Evolutionary conservation across 2,797 vertebrate genomes (phyloP), one percentile per base, ranked within the genome.

Genomic region (Enoplosus armatus): DNA sequence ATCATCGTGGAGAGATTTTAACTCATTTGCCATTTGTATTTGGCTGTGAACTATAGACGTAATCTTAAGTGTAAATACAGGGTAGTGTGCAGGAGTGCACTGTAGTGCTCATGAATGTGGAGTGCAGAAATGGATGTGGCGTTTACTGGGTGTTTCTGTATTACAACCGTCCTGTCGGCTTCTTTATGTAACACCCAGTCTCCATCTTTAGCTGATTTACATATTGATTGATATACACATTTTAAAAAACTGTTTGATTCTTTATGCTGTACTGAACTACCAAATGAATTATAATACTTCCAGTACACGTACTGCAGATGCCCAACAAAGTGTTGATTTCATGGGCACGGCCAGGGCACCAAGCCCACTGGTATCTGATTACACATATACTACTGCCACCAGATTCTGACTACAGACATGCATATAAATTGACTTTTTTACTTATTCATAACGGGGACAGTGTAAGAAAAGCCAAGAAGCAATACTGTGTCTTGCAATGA

Each of bases 1-100:
- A 11, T 72, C 48, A 37, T 58, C 73, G 39, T 64, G 47, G 9
- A 66, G 58, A 75, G 39, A 27, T 56, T 70, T 53, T 85, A 54
- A 80, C 79, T 79, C 81, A 76, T n/a, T 29, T 15, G 11, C 18
- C 51, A 26, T 74, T 87, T 72, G 39, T 82, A 59, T 72, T 68
- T 72, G 24, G 15, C 41, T 67, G 27, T 74, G 45, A 77, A 72
- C 67, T 59, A n/a, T n/a, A 53, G 50, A 37, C 60, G 45, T 56
- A n/a, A 35, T 24, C 35, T 60, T 39, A 31, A 65, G 50, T 72
- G 67, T 69, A 72, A 72, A 79, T 73, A 66, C 16, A 72, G 43
- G 29, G 22, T 53, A 45, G 51, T 47, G 48, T 31, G 15, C 43
- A 45, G 55, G 27, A 78, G 76, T 75, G 61, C 31, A 31, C 26